A percentile compares a stretch with the other conserved stretches of the same genome.
Conservation (phyloP, 2,888 invertebrate species). For the Trachelus tabidus region DNA sequence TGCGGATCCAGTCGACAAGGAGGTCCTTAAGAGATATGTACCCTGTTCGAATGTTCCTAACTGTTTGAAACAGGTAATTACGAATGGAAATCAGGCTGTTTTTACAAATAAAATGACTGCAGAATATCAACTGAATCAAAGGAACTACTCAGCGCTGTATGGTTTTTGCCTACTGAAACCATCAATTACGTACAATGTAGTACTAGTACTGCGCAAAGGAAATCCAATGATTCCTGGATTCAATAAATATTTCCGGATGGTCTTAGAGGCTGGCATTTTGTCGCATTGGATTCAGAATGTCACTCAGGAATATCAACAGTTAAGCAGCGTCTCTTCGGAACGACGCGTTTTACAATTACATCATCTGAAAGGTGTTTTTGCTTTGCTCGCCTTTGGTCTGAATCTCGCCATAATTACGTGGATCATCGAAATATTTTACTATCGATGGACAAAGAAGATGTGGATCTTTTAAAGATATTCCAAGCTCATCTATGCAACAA, state of each 20-base stretch:
- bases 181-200: slow-evolving; percentile 6
- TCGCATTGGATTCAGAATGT: background rate
- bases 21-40: background rate
- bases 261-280: background rate
- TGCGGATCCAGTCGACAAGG: background rate
- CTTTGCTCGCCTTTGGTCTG: background rate
- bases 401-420: background rate
- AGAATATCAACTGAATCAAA: background rate
- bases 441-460: background rate
- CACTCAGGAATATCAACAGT: background rate
- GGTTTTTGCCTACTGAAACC: slow-evolving; percentile 1
- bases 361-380: background rate
- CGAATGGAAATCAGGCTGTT: background rate
- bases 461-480: background rate
- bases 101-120: background rate
- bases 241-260: background rate
- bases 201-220: slow-evolving; percentile 7
- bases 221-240: slow-evolving; percentile 6
- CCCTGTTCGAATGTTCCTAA: background rate
- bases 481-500: background rate
- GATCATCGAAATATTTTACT: background rate
- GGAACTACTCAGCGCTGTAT: background rate
- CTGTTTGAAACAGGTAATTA: background rate
- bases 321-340: background rate
- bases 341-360: background rate